Percentiles rank a stretch among this genome's conserved stretches.
phyloP scores from a whole-genome alignment of 1,140 invertebrate species.

The Papilio glaucus region DNA sequence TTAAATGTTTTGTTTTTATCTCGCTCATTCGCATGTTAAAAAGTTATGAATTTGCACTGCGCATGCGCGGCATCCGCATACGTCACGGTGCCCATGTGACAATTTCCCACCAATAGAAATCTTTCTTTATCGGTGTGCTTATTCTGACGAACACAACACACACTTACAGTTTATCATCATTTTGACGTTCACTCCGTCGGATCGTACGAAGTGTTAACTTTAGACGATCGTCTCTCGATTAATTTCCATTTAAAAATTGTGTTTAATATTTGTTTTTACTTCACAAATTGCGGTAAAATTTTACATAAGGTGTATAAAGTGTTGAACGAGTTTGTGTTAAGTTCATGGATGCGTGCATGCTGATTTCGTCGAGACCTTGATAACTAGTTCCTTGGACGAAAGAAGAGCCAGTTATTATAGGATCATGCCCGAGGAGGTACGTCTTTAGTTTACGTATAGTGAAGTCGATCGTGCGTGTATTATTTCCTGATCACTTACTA shows the following conservation, averaged over 20 bases:
- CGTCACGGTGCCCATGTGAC: slow-evolving; percentile 66
- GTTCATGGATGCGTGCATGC: slow-evolving; percentile 76
- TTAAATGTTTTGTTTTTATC: slow-evolving; percentile 43
- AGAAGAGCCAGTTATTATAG: slow-evolving; percentile 82
- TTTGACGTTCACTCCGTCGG: slow-evolving; percentile 55
- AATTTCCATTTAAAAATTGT: slow-evolving; percentile 37
- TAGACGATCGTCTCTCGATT: slow-evolving; percentile 39
- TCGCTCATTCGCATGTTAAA: slow-evolving; percentile 54
- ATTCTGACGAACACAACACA: slow-evolving; percentile 53
- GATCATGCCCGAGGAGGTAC: slow-evolving; percentile 83
- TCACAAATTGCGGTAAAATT: slow-evolving; percentile 24
- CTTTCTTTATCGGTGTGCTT: slow-evolving; percentile 57
- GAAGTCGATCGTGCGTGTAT: slow-evolving; percentile 66
- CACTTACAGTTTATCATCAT: slow-evolving; percentile 53
- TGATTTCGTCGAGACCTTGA: slow-evolving; percentile 82
- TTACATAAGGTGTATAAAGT: slow-evolving; percentile 52
- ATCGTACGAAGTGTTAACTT: slow-evolving; percentile 51
- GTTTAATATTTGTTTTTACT: slow-evolving; percentile 19
- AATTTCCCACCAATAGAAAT: slow-evolving; percentile 57
- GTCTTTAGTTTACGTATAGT: slow-evolving; percentile 77
- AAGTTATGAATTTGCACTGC: slow-evolving; percentile 62
- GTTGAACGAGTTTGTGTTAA: slow-evolving; percentile 71
- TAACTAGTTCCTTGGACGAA: slow-evolving; percentile 82
- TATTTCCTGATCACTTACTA: slow-evolving; percentile 46
- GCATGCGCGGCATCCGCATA: slow-evolving; percentile 67